Percentiles rank a stretch among this genome's conserved stretches.
phyloP scores from a whole-genome alignment of 1,140 invertebrate genomes.

The Chionoecetes opilio region DNA sequence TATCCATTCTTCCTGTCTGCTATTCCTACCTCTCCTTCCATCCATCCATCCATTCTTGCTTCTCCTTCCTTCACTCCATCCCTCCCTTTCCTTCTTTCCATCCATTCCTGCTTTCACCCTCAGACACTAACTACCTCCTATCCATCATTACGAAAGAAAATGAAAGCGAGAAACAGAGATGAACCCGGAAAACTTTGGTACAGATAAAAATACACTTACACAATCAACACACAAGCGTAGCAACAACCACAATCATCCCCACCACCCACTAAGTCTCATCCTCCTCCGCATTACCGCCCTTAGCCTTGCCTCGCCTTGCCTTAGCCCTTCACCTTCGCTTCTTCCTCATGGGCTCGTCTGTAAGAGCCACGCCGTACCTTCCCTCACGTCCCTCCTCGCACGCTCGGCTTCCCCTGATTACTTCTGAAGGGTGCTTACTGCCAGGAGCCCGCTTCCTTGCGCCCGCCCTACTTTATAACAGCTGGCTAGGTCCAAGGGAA shows the following conservation, averaged over 20 bases:
- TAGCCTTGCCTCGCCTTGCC: neutral
- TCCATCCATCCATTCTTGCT: too few species aligned
- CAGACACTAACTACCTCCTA: too few species aligned
- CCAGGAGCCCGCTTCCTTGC: neutral
- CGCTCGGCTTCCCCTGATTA: neutral
- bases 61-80: too few species aligned
- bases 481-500: neutral
- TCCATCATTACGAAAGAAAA: too few species aligned
- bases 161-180: too few species aligned
- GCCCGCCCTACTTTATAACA: conserved; percentile 29
- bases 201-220: too few species aligned
- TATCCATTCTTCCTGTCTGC: too few species aligned
- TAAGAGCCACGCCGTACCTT: neutral
- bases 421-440: conserved; percentile 4
- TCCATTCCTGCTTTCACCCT: too few species aligned
- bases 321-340: neutral
- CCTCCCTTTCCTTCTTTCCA: too few species aligned
- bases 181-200: too few species aligned
- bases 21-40: too few species aligned
- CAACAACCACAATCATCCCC: neutral
- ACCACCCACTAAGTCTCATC: neutral
- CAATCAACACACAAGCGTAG: too few species aligned
- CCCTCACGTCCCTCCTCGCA: conserved; percentile 12
- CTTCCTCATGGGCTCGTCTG: neutral
- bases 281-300: neutral